Conservation (phyloP, 1,140 invertebrate species). For the Sycophaga agraensis region DNA sequence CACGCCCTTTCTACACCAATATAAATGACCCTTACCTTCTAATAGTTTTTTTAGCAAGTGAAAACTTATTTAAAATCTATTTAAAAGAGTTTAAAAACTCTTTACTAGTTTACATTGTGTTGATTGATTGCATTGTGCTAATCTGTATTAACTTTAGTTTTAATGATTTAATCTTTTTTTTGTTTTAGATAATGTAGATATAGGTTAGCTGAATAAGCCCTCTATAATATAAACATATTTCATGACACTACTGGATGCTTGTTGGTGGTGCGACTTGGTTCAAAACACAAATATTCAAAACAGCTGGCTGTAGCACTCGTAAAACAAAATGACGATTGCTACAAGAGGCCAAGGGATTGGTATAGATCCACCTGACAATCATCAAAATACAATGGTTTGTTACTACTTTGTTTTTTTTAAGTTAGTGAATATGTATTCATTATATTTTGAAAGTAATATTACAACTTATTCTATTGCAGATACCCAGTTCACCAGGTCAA, state of each 20-base stretch:
- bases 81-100: too few species aligned
- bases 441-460: conserved; percentile 12
- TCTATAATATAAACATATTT: conserved; percentile 54
- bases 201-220: conserved; percentile 54
- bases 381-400: conserved; percentile 60
- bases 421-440: not conserved
- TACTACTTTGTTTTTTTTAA: too few species aligned
- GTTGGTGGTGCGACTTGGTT: conserved; percentile 47
- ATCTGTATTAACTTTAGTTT: not conserved
- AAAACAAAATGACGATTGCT: conserved; percentile 62
- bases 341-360: conserved; percentile 65
- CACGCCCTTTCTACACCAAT: not conserved
- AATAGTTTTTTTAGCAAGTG: not conserved
- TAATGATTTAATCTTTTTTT: conserved; percentile 23
- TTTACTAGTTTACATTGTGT: too few species aligned
- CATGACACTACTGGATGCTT: conserved; percentile 56
- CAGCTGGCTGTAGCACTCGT: conserved; percentile 33
- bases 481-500: conserved; percentile 56
- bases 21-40: not conserved
- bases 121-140: not conserved
- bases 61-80: too few species aligned
- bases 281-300: conserved; percentile 38
- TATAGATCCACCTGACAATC: conserved; percentile 61
- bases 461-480: conserved; percentile 33
- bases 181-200: conserved; percentile 57